Evolutionary conservation across 2,797 vertebrate genomes (phyloP).

Genomic region (Leontopithecus rosalia): DNA sequence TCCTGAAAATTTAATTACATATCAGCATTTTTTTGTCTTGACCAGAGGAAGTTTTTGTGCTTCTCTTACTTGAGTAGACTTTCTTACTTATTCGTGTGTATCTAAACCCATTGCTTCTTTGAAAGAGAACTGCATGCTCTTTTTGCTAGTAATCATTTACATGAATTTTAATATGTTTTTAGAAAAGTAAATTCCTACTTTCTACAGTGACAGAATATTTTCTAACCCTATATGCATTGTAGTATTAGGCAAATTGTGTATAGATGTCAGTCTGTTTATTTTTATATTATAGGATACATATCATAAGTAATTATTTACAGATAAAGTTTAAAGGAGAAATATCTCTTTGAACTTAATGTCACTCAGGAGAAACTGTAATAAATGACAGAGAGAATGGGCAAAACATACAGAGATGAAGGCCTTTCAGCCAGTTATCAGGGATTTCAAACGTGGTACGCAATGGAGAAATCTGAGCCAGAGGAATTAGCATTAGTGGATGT

Average conservation of each 20-base stretch:
- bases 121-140: neutral
- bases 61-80: neutral
- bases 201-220: neutral
- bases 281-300: neutral
- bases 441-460: neutral
- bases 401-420: neutral
- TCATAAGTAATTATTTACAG: neutral
- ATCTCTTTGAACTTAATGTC: neutral
- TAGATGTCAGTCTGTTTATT: neutral
- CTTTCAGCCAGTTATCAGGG: neutral
- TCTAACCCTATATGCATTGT: neutral
- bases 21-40: neutral
- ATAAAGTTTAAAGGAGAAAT: neutral
- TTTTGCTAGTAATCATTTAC: neutral
- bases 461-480: neutral
- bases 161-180: neutral
- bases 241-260: neutral
- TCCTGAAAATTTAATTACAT: neutral
- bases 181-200: constrained; percentile 7
- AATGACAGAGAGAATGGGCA: neutral
- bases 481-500: neutral
- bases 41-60: neutral
- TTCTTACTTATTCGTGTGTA: neutral
- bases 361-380: neutral
- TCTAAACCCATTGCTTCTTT: neutral